Base-by-base conservation (phyloP, 2,888 invertebrate species). In the Cordylochernes scorpioides region DNA sequence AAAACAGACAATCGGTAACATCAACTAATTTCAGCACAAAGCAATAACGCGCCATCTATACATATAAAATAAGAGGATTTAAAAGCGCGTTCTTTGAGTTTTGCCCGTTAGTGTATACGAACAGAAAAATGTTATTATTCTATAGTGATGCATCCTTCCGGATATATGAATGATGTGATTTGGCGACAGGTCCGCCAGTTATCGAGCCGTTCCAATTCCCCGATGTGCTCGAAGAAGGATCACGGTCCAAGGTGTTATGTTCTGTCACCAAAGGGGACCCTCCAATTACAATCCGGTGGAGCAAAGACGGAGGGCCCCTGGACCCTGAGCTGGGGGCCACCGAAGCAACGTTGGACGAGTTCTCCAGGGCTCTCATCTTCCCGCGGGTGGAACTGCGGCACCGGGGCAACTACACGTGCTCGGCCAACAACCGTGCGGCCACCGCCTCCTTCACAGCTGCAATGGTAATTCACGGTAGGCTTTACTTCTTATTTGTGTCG, bases 181-280 rank as follows among this genome's bases (percentile, higher is more conserved):
- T n/a, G n/a, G n/a, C n/a, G n/a, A n/a, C 50, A 66, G 67, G 65
- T 60, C 77, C 77, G n/a, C 78, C 78, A 14, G 68, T 75, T 48
- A 71, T 78, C 9, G 45, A 41, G 14, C 41, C 41, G 15, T 43
- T 43, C 22, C 29, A 24, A 19, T 39, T 43, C 17, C 36, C 41
- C 4, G 35, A 35, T 15, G 58, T 57, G 42, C 52, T 61, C 29
- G 57, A 60, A 39, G 47, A 51, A 38, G 54, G 53, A 25, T 49
- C 49, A 37, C 43, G 54, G 33, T 49, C 48, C 30, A 50, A 49
- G 39, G 49, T 52, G 29, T 46, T 53, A 28, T 55, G 55, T 45
- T 48, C 49, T 30, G 50, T 54, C 17, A 48, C 43, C 3, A 45
- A 46, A 38, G 48, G 57, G 4, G 55, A 57, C 28, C 32, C 33